Percentiles rank a stretch among this genome's conserved stretches.
phyloP scores from a whole-genome alignment of 1,140 invertebrate species.

The Periplaneta americana region DNA sequence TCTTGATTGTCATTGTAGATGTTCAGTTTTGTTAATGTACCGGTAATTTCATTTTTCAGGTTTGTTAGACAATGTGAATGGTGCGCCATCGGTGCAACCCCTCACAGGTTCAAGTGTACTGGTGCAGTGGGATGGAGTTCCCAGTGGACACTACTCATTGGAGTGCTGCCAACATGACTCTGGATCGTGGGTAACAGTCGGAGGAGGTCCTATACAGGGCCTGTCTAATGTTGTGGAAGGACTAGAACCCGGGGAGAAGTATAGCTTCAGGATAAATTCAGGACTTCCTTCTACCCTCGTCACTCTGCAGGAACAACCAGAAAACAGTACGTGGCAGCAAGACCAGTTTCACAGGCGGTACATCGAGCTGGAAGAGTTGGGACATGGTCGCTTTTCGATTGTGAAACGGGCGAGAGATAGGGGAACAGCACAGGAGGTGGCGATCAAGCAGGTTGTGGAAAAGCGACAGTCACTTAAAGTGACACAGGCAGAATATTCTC shows the following conservation, averaged over 20 bases:
- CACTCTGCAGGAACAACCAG: constrained; percentile 36
- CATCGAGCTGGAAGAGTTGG: constrained; percentile 60
- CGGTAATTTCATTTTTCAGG: too few relatives aligned
- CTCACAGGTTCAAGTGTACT: constrained; percentile 34
- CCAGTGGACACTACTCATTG: constrained; percentile 27
- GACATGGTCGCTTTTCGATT: constrained; percentile 59
- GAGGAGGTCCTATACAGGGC: constrained; percentile 32
- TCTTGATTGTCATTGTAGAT: too few relatives aligned
- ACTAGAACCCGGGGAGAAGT: constrained; percentile 54
- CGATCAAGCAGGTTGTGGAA: constrained; percentile 66
- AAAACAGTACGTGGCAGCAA: constrained; percentile 18
- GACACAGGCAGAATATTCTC: constrained; percentile 54
- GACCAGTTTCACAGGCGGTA: constrained; percentile 47
- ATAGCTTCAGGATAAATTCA: constrained; percentile 54
- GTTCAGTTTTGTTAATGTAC: too few relatives aligned
- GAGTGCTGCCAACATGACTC: constrained; percentile 48
- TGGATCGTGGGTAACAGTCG: constrained; percentile 45
- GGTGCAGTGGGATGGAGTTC: constrained; percentile 42
- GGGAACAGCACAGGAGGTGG: constrained; percentile 67
- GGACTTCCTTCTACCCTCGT: constrained; percentile 42
- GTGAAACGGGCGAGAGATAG: constrained; percentile 57
- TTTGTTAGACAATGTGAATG: constrained; percentile 14
- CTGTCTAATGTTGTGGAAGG: constrained; percentile 32
- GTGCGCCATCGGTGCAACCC: constrained; percentile 34
- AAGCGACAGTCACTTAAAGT: constrained; percentile 46